Evolutionary conservation across 2,888 invertebrate species (phyloP).

Genomic region (Drosophila prostipennis): DNA sequence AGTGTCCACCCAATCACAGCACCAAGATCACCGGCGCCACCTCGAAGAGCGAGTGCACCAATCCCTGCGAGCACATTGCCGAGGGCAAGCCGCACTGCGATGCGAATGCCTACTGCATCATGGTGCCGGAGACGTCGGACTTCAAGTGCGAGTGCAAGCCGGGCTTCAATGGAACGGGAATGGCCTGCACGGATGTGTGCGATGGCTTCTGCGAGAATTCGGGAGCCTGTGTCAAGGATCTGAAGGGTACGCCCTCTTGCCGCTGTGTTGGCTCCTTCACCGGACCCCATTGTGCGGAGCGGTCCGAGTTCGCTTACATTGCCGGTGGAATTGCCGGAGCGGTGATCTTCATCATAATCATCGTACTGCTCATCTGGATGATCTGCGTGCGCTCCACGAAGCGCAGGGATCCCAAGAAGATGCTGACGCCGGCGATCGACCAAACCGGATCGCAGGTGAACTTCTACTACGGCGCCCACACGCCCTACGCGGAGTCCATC

Average conservation of each 20-base stretch:
- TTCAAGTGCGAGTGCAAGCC: constrained; percentile 97
- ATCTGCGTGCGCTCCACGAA: constrained; percentile 96
- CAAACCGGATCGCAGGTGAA: constrained; percentile 97
- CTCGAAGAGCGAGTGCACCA: constrained; percentile 92
- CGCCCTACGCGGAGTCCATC: constrained; percentile 97
- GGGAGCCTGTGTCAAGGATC: constrained; percentile 93
- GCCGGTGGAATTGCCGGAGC: constrained; percentile 97
- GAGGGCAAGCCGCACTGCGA: constrained; percentile 94
- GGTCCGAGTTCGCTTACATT: constrained; percentile 97
- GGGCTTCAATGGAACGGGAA: constrained; percentile 95
- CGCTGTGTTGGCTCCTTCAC: constrained; percentile 96
- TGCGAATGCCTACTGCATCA: constrained; percentile 93
- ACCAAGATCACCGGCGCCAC: constrained; percentile 92
- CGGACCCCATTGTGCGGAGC: constrained; percentile 94
- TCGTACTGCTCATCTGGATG: constrained; percentile 98
- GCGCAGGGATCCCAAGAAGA: constrained; percentile 95
- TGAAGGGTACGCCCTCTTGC: constrained; percentile 93
- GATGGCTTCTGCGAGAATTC: constrained; percentile 95
- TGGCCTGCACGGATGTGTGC: constrained; percentile 92
- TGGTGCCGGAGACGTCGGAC: constrained; percentile 92
- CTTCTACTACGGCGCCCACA: constrained; percentile 97
- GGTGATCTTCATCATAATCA: constrained; percentile 96
- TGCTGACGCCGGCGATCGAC: constrained; percentile 94
- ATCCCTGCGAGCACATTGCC: constrained; percentile 92
- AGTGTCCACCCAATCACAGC: constrained; percentile 95